Percentiles rank a stretch among this genome's conserved stretches.
Conservation (phyloP, 2,797 vertebrate genomes). For the Amniataba percoides region DNA sequence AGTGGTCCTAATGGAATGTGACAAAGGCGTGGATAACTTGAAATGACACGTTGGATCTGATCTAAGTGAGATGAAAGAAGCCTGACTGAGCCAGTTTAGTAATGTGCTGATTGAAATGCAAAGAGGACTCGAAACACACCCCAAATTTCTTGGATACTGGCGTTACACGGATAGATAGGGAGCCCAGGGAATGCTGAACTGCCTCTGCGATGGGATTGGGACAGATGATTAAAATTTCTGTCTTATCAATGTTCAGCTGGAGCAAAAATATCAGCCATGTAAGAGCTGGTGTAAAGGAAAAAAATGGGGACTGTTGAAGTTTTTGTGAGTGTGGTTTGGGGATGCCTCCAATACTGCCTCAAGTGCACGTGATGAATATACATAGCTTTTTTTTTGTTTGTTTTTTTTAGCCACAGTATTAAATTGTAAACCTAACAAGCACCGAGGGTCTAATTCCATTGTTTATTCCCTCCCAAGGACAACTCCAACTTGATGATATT, state of each 20-base stretch:
- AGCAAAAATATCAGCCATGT: slow-evolving; percentile 17
- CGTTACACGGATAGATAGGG: slow-evolving; percentile 2
- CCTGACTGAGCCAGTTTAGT: slow-evolving; percentile 35
- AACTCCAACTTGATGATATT: slow-evolving; percentile 32
- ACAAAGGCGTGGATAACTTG: slow-evolving; percentile 40
- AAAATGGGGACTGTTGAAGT: not conserved
- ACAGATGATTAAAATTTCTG: slow-evolving; percentile 37
- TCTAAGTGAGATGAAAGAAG: slow-evolving; percentile 41
- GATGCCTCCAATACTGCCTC: not conserved
- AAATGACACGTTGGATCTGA: slow-evolving; percentile 45
- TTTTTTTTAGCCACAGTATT: slow-evolving; percentile 1
- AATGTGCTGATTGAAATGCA: slow-evolving; percentile 50
- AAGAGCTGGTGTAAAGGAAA: not conserved
- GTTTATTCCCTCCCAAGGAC: slow-evolving; percentile 61
- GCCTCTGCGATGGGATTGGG: slow-evolving; percentile 14
- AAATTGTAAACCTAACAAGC: slow-evolving; percentile 47
- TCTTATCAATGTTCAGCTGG: slow-evolving; percentile 31
- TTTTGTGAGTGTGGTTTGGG: not conserved
- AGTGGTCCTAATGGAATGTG: slow-evolving; percentile 23
- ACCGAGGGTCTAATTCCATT: slow-evolving; percentile 39
- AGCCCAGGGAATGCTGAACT: slow-evolving; percentile 19
- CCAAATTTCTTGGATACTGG: slow-evolving; percentile 17
- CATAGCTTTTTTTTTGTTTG: slow-evolving; percentile 14
- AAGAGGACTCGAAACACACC: slow-evolving; percentile 13
- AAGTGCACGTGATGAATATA: slow-evolving; percentile 16